phyloP scores from a whole-genome alignment of 2,888 invertebrate genomes.

The Lumbricus terrestris region DNA sequence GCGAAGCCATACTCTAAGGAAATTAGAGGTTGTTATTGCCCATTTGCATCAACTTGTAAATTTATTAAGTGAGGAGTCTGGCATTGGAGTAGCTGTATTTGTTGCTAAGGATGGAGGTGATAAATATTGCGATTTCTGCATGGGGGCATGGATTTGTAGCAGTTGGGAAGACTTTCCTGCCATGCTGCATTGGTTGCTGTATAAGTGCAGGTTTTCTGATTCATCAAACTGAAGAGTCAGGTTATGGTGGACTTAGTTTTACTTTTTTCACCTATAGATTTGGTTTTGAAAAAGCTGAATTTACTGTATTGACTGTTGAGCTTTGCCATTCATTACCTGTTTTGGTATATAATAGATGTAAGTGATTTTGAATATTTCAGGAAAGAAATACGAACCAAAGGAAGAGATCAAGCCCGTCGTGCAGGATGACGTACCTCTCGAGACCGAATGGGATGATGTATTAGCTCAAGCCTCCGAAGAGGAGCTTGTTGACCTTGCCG shows the following conservation, averaged over 20 bases:
- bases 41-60: not conserved
- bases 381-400: constrained; percentile 60
- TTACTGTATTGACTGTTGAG: no score
- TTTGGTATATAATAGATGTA: not conserved
- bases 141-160: not conserved
- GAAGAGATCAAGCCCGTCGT: constrained; percentile 46
- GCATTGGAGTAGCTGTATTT: not conserved
- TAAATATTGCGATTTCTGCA: not conserved
- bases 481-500: constrained; percentile 94
- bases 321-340: no score
- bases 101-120: not conserved
- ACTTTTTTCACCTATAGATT: no score
- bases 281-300: no score
- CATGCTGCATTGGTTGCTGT: no score
- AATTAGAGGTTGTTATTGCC: constrained; percentile 73
- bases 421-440: constrained; percentile 45
- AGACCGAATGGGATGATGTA: constrained; percentile 58
- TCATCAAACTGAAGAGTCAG: no score
- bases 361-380: constrained; percentile 44
- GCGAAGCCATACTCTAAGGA: constrained; percentile 83
- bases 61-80: not conserved
- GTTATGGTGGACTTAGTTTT: no score
- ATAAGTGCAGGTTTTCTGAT: no score
- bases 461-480: constrained; percentile 63
- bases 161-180: not conserved